A percentile compares a stretch with the other conserved stretches of the same genome.
Evolutionary conservation across 2,113 vertebrate genomes (phyloP).

Genomic region (zebrafish (Danio rerio)): GRCz12tu NC_133195.1:40899001-40899500

Average conservation of each 20-base stretch:
- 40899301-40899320: neutral
- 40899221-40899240: neutral
- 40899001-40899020: constrained; percentile 15
- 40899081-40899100: neutral
- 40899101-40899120: neutral
- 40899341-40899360: constrained; percentile 5
- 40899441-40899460: too few relatives aligned
- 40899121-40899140: neutral
- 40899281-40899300: neutral
- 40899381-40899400: neutral
- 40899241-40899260: neutral
- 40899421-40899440: too few relatives aligned
- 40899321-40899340: constrained; percentile 2
- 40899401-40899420: too few relatives aligned
- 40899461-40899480: too few relatives aligned
- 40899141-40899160: constrained; percentile 11
- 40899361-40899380: neutral
- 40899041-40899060: neutral
- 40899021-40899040: constrained; percentile 31
- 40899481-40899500: too few relatives aligned
- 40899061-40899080: neutral
- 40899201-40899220: neutral
- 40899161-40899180: neutral
- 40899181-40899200: neutral
- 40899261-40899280: constrained; percentile 6